Evolutionary conservation across 2,113 vertebrate genomes (phyloP), one percentile per base, ranked within the genome.

Genomic region (Scartelaos histophorus): DNA sequence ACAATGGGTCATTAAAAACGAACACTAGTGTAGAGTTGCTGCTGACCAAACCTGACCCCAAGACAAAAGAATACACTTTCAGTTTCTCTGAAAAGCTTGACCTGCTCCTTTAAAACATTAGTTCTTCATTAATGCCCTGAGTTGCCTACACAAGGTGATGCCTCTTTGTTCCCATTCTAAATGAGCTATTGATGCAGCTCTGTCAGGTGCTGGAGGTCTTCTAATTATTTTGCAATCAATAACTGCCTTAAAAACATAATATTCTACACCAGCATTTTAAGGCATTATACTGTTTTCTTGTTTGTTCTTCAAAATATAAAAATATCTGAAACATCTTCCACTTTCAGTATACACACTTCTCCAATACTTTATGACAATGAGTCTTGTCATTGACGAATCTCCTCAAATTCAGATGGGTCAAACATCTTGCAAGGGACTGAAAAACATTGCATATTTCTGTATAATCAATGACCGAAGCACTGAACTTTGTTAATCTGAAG

Each of bases 1-100:
- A 66, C 69, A 64, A 60, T 65, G 80, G 79, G 74, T 78, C 75
- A 73, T 46, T 74, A 70, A 61, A 61, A 2, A 24, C 15, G 10
- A 34, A 25, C 67, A 10, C 22, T 34, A 24, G 21, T 53, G 51
- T 24, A 11, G 69, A 71, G 29, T 53, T 38, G 60, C 22, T n/a
- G 13, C 25, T 73, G 24, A 34, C 46, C 71, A 61, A 15, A 21
- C 15, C 70, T 73, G n/a, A 73, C 66, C 56, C 69, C 69, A 67
- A 38, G 24, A n/a, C n/a, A 66, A 79, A 43, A 45, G 0, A 4
- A 2, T 0, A 21, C 25, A 9, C 24, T 34, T 64, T 43, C n/a
- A 64, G 19, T 43, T 43, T 13, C 19, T n/a, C 29, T 38, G 10
- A 64, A 64, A 16, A n/a, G 34, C 34, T 64, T 64, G 29, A 64